phyloP scores from a whole-genome alignment of 2,113 vertebrate species.

The Opisthocomus hoazin region DNA sequence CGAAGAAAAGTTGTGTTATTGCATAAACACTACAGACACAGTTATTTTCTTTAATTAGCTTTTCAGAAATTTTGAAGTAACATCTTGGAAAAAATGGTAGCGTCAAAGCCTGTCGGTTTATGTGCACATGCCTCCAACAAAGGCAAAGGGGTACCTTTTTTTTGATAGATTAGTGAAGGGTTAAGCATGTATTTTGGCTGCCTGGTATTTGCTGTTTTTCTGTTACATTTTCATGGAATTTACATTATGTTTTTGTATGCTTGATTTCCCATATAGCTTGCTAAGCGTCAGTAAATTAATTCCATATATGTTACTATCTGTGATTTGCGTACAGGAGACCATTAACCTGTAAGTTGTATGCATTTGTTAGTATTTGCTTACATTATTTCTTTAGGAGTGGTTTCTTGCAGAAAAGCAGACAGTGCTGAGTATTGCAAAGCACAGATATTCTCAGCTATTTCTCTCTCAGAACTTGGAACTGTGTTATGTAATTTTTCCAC shows the following conservation, averaged over 20 bases:
- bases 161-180: neutral
- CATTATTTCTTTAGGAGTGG: neutral
- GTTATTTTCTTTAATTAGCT: neutral
- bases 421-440: neutral
- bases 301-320: neutral
- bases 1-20: neutral
- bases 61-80: neutral
- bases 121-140: neutral
- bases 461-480: neutral
- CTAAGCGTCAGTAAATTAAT: neutral
- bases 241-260: neutral
- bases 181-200: neutral
- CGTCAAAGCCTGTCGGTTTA: neutral
- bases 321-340: neutral
- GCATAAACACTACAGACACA: neutral
- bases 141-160: neutral
- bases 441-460: neutral
- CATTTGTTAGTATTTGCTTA: neutral
- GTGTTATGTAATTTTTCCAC: neutral
- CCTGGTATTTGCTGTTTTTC: neutral
- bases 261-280: neutral
- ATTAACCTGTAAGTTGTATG: neutral
- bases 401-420: neutral
- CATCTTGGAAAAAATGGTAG: neutral
- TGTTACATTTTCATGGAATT: neutral